Base-by-base conservation (phyloP, 2,888 invertebrate genomes). In the Oeneis ivallda region DNA sequence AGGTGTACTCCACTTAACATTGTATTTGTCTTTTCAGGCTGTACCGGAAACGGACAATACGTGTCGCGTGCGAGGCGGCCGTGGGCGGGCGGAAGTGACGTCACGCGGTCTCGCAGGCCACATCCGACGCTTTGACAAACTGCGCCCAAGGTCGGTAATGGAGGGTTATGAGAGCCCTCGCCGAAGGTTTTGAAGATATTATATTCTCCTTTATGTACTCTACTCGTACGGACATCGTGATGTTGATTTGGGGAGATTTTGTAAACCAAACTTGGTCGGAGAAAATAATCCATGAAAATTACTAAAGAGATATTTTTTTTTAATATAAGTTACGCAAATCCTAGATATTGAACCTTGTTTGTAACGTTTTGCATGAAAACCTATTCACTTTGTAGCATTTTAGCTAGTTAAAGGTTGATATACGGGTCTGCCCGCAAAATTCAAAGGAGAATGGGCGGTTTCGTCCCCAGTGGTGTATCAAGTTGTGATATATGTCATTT, bases 91-190 rank as follows among this genome's bases (percentile, higher is more conserved):
- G 84, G 82, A 84, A 79, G 80, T 78, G 77, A 77, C 80, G 81
- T 77, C 56, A 56, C 74, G 72, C 67, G 70, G 72, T 76, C 78
- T 70, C 75, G 71, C 66, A 68, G 76, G 77, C 85, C 83, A 77
- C 83, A 81, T 86, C 86, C 86, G 83, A 72, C 76, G 77, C 81
- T 82, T 82, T 84, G 83, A 84, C 85, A 85, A 86, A 86, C 83
- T 77, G 77, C 81, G 78, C 76, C 72, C 74, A 75, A 71, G 67
- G 66, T 70, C 69, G 67, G 65, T 68, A 69, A 64, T 63, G 70
- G 79, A 78, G 79, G 80, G 79, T 77, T 79, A 75, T 64, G 67
- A 62, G 70, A 68, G 61, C 67, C 62, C 65, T 61, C 62, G 59
- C 63, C 63, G 69, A 68, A 61, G 62, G 60, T 62, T 68, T 53